Conservation (phyloP, 2,888 invertebrate genomes). For the Biston betularia region DNA sequence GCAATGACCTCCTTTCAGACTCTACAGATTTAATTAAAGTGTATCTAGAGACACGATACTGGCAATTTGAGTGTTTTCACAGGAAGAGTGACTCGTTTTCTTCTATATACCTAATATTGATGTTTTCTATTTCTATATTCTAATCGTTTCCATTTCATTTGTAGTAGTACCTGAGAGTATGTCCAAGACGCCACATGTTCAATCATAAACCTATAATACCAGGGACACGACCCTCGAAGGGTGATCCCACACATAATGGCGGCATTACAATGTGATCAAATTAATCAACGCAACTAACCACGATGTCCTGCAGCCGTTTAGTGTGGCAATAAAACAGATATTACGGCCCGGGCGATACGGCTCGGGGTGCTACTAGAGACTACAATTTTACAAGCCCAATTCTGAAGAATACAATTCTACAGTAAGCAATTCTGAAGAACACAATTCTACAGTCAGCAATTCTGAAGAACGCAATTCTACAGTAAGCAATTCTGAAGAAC, state of each 20-base stretch:
- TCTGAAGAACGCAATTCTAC: neutral
- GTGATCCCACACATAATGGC: constrained; percentile 20
- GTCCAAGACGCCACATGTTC: neutral
- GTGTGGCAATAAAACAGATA: constrained; percentile 46
- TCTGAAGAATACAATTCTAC: neutral
- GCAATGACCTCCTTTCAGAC: too few species aligned
- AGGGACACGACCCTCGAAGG: constrained; percentile 9
- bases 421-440: neutral
- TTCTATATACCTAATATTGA: too few species aligned
- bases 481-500: neutral
- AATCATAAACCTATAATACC: constrained; percentile 10
- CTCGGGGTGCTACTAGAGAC: constrained; percentile 19
- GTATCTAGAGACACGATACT: too few species aligned
- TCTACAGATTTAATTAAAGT: too few species aligned
- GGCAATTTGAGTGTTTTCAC: too few species aligned
- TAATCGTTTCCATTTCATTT: too few species aligned
- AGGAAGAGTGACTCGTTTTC: too few species aligned
- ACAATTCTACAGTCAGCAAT: neutral
- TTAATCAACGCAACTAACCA: constrained; percentile 37
- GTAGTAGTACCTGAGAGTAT: neutral
- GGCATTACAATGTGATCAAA: constrained; percentile 34
- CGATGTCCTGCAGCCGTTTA: constrained; percentile 39
- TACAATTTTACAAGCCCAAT: neutral
- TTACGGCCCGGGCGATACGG: constrained; percentile 20
- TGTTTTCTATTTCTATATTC: too few species aligned